Base-by-base conservation (phyloP, 2,797 vertebrate species). In the Melanotaenia parkinsoni region DNA sequence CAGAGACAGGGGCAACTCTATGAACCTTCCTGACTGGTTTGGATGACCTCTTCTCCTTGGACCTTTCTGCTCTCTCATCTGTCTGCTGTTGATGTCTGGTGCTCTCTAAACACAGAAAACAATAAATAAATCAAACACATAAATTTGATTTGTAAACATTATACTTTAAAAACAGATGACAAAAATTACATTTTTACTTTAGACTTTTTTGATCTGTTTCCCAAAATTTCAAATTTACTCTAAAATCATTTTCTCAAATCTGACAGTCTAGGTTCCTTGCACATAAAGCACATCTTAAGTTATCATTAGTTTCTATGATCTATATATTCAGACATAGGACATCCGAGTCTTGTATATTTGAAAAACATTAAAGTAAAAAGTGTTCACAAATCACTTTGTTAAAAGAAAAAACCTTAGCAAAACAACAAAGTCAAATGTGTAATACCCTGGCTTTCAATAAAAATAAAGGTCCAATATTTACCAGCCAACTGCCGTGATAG, bases 11-110 rank as follows among this genome's bases (percentile, higher is more conserved):
- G 20, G 89, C 59, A 70, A 94, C 87, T 88, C 95, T 96, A 74
- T 97, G 96, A 72, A 98, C 93, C 91, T 98, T 99, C 83, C 96
- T 91, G 47, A 96, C 93, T 62, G 96, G 93, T 86, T 92, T 95
- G 30, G 89, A 40, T 28, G 82, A 64, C 72, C 86, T 93, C 88
- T 86, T 91, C 72, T 94, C 93, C 81, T 87, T 94, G 24, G 82
- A 77, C 37, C 82, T 51, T 28, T 91, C 93, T 64, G 58, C 13
- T 69, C 58, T 77, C 66, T 77, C 82, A 60, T 88, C 83, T 47
- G 54, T 82, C 53, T 87, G 88, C 32, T 82, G 86, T 26, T 78
- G 89, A 54, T 81, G 75, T 77, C 76, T 77, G 63, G 81, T 79
- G 60, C 53, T 79, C 67, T 92, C 92, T 94, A 81, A 61, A n/a